Evolutionary conservation across 2,797 vertebrate genomes (phyloP).

Genomic region (Paedocypris micromegethes): DNA sequence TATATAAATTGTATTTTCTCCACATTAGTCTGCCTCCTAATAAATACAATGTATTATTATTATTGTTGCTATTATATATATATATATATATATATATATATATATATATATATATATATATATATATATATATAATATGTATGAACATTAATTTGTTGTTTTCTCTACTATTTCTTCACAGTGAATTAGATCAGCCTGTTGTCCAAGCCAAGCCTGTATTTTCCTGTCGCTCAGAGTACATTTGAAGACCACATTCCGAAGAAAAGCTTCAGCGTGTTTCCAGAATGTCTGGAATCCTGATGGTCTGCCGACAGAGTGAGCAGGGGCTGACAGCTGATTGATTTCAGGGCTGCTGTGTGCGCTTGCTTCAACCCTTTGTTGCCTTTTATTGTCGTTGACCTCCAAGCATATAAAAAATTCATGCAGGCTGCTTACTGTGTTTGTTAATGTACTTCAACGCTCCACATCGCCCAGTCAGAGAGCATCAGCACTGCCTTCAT

Average conservation of each 20-base stretch:
- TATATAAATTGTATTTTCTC: too few relatives aligned
- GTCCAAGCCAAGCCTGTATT: neutral
- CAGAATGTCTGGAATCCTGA: constrained; percentile 7
- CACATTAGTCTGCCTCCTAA: too few relatives aligned
- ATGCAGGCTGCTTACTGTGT: constrained; percentile 55
- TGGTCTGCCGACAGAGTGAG: constrained; percentile 23
- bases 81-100: too few relatives aligned
- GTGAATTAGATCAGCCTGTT: neutral
- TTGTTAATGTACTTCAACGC: constrained; percentile 61
- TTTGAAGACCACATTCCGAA: neutral
- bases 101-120: too few relatives aligned
- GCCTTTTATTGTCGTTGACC: constrained; percentile 60
- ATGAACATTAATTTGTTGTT: too few relatives aligned
- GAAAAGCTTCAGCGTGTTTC: constrained; percentile 1
- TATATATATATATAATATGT: too few relatives aligned
- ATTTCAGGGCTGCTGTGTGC: constrained; percentile 53
- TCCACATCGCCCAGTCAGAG: constrained; percentile 38
- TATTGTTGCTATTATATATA: too few relatives aligned
- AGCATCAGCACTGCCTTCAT: constrained; percentile 50
- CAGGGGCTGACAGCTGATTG: constrained; percentile 59
- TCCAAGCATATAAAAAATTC: constrained; percentile 67
- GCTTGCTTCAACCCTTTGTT: constrained; percentile 54
- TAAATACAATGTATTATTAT: too few relatives aligned
- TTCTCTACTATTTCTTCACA: neutral
- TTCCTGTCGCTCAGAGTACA: neutral